Evolutionary conservation across 2,113 vertebrate species (phyloP).

Genomic region (Amblyornis subalaris): DNA sequence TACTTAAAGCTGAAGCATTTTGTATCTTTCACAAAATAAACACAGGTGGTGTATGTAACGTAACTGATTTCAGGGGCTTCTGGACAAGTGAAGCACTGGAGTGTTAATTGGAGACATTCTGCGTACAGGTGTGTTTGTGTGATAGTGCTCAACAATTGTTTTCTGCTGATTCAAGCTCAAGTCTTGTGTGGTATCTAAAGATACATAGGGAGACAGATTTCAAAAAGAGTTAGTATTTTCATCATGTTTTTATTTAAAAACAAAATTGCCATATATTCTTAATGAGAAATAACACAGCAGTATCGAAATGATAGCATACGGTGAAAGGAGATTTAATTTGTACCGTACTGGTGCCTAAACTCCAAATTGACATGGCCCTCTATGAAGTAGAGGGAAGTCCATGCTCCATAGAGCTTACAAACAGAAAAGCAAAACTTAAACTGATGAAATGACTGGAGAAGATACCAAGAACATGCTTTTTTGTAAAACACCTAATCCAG

Average conservation of each 20-base stretch:
- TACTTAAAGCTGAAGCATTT: background rate
- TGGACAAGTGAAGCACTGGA: background rate
- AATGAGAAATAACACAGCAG: background rate
- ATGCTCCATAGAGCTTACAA: background rate
- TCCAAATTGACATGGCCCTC: fast-evolving
- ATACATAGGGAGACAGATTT: background rate
- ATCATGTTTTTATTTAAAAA: background rate
- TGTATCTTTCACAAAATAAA: background rate
- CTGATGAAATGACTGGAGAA: fast-evolving
- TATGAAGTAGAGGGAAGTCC: background rate
- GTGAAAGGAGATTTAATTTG: background rate
- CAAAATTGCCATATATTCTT: background rate
- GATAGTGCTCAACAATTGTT: too few relatives aligned
- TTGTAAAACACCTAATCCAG: background rate
- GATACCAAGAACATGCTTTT: fast-evolving
- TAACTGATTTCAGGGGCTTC: background rate
- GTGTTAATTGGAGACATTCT: background rate
- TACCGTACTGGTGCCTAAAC: fast-evolving
- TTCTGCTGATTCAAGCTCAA: background rate
- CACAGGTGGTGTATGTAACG: background rate
- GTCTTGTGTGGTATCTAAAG: background rate
- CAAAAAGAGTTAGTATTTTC: background rate
- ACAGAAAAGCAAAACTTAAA: background rate
- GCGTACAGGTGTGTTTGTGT: background rate
- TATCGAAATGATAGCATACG: background rate